Evolutionary conservation across 1,140 invertebrate species (phyloP).

Genomic region (Neuroterus valhalla): DNA sequence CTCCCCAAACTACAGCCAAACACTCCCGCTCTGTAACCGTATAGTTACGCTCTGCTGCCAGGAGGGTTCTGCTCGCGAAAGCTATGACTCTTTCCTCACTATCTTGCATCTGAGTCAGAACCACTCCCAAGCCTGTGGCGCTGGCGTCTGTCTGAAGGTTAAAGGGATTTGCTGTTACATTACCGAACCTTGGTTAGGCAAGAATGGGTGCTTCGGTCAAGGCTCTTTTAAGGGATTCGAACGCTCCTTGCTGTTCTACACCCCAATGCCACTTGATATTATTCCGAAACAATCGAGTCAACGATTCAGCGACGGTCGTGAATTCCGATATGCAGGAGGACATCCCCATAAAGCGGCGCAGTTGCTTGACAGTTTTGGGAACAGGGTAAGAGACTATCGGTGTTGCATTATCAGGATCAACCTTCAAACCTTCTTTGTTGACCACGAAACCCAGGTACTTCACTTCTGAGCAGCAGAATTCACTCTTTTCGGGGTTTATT

Average conservation of each 20-base stretch:
- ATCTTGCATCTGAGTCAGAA: neutral
- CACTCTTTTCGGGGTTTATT: slow-evolving; percentile 5
- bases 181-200: too few relatives aligned
- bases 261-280: too few relatives aligned
- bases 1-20: slow-evolving; percentile 65
- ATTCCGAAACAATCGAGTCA: too few relatives aligned
- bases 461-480: neutral
- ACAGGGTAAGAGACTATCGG: slow-evolving; percentile 40
- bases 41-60: slow-evolving; percentile 35
- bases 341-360: slow-evolving; percentile 21
- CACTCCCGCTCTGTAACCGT: slow-evolving; percentile 54
- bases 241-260: too few relatives aligned
- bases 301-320: too few relatives aligned
- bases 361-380: slow-evolving; percentile 50
- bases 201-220: too few relatives aligned
- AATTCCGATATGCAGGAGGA: too few relatives aligned
- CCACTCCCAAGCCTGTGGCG: neutral
- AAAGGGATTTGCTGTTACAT: too few relatives aligned
- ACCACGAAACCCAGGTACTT: neutral
- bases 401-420: neutral
- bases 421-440: neutral
- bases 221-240: too few relatives aligned
- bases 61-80: slow-evolving; percentile 24
- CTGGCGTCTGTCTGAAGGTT: too few relatives aligned
- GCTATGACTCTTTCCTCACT: neutral